Conservation (phyloP, 1,140 invertebrate species). For the Nebria ingens region DNA sequence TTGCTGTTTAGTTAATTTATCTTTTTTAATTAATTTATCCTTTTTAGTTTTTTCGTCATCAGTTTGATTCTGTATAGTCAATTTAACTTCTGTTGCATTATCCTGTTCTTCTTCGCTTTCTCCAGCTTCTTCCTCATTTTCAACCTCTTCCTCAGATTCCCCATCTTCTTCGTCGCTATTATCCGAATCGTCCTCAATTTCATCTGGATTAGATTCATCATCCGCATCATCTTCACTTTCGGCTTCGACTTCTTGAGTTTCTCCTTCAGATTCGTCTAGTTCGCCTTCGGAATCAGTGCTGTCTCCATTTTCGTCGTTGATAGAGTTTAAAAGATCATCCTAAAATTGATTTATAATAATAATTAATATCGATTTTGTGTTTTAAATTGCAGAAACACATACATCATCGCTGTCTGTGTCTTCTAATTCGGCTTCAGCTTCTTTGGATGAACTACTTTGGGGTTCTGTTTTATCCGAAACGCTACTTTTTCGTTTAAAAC, state of each 20-base stretch:
- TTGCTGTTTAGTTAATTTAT: constrained; percentile 13
- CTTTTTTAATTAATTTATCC: constrained; percentile 14
- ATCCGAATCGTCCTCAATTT: constrained; percentile 20
- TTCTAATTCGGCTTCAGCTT: not conserved
- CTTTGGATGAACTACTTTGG: not conserved
- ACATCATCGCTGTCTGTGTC: not conserved
- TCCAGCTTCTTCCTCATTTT: constrained; percentile 21
- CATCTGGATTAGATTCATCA: constrained; percentile 23
- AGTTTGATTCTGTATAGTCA: constrained; percentile 19
- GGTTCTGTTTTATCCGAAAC: not conserved
- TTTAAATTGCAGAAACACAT: not conserved
- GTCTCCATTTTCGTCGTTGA: constrained; percentile 35
- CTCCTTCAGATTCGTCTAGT: constrained; percentile 23
- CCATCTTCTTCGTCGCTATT: constrained; percentile 22
- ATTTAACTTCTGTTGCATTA: constrained; percentile 21
- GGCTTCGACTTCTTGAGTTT: constrained; percentile 24
- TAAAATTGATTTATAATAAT: not conserved
- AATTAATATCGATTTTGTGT: no score
- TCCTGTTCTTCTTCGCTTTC: constrained; percentile 25
- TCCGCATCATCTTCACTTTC: constrained; percentile 21
- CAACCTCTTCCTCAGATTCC: constrained; percentile 26
- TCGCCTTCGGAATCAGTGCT: constrained; percentile 43
- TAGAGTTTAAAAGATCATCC: constrained; percentile 17
- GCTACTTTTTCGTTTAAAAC: not conserved
- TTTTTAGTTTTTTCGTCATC: constrained; percentile 18